These are phyloP conservation scores for Novumbra hubbsi DNA, from an alignment of 2,797 vertebrate species.

Conservation along the genomic window DNA sequence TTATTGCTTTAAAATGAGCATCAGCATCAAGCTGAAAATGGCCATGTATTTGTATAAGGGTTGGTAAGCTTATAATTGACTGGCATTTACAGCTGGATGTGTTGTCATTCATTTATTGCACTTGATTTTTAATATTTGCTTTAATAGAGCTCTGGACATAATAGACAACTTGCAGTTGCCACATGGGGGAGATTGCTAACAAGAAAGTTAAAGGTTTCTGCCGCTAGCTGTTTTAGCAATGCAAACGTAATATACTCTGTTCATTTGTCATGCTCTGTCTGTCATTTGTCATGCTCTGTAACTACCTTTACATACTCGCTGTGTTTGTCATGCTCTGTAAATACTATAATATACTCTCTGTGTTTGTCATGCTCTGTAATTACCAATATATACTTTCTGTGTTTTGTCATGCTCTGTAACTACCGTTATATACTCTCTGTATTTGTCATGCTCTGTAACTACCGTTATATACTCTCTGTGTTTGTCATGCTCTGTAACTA, in stretches of 20 bases:
- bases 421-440: no score
- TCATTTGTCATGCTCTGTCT: no score
- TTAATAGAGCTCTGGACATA: conserved; percentile 97
- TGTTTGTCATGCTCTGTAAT: no score
- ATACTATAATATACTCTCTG: no score
- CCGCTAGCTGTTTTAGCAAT: conserved; percentile 89
- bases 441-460: no score
- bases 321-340: no score
- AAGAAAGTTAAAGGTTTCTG: conserved; percentile 95
- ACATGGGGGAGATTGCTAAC: conserved; percentile 95
- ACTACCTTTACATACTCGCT: no score
- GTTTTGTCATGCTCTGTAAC: no score
- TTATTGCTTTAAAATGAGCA: conserved; percentile 78
- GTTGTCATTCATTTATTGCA: conserved; percentile 99
- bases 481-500: no score
- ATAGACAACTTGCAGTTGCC: conserved; percentile 97
- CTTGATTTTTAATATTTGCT: conserved; percentile 97
- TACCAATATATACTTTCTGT: no score
- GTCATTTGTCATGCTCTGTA: no score
- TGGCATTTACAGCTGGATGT: conserved; percentile 98
- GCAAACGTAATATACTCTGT: conserved; percentile 47
- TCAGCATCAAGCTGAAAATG: conserved; percentile 82
- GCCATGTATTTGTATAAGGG: conserved; percentile 80
- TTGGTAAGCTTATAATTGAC: conserved; percentile 91
- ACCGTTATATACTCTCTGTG: no score